Conservation (phyloP, 1,140 invertebrate species). For the Cydia strobilella region DNA sequence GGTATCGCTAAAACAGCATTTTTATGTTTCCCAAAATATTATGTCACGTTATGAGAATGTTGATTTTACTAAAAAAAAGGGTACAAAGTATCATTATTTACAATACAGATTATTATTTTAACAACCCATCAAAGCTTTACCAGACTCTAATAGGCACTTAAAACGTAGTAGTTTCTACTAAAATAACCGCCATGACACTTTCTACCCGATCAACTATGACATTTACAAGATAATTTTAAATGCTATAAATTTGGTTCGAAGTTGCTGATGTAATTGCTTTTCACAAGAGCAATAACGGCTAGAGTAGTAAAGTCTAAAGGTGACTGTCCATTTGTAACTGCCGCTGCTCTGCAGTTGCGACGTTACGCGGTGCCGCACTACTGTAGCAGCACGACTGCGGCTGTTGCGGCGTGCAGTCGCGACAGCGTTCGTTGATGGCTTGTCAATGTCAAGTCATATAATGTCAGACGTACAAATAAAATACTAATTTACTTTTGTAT, state of each 20-base stretch:
- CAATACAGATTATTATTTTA: background rate
- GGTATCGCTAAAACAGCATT: too few species aligned
- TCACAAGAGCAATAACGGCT: background rate
- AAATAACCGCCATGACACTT: background rate
- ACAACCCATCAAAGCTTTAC: slow-evolving; percentile 14
- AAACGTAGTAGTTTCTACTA: background rate
- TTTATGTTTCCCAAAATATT: too few species aligned
- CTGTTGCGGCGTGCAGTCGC: too few species aligned
- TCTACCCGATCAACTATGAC: slow-evolving; percentile 25
- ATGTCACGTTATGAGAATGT: background rate
- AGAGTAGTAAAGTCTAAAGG: too few species aligned
- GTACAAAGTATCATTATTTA: slow-evolving; percentile 21
- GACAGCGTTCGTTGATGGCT: too few species aligned
- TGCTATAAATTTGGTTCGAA: background rate
- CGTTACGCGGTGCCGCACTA: too few species aligned
- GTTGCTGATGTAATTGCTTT: background rate
- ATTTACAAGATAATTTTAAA: slow-evolving; percentile 22
- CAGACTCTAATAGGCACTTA: background rate
- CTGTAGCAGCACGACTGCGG: too few species aligned
- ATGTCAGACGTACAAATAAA: too few species aligned
- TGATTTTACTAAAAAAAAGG: slow-evolving; percentile 8
- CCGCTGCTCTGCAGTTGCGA: too few species aligned
- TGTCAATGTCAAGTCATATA: too few species aligned
- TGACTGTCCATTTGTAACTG: too few species aligned
- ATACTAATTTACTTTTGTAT: too few species aligned